Base-by-base conservation (phyloP, 2,113 vertebrate genomes). In the Antidorcas marsupialis region DNA sequence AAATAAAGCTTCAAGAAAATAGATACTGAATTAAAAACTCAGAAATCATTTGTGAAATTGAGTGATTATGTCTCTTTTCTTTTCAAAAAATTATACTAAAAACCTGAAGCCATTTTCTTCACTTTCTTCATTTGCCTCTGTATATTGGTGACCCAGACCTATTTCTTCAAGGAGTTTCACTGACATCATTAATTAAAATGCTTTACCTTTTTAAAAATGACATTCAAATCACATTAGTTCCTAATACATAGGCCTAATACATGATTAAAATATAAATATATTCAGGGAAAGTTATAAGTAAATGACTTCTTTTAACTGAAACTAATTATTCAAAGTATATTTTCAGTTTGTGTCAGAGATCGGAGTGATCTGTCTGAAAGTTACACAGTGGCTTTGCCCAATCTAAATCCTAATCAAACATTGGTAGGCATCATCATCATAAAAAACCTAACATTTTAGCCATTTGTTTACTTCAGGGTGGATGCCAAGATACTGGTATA, bases 21-120 rank as follows among this genome's bases (percentile, higher is more conserved):
- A 88, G 28, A 96, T 62, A 78, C 36, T 57, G 21, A 96, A 85
- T 81, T 81, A 91, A 88, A 91, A 93, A 67, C 10, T 2, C 30
- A 93, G 27, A 88, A 94, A 91, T 74, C 9, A 89, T 52, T 81
- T 97, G 43, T 84, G 60, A 96, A 98, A 94, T 62, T 89, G 50
- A n/a, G n/a, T 57, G 55, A 95, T 67, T 50, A 74, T 52, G 71
- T 27, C 16, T 79, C 47, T 21, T 71, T 53, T 33, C 76, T 53
- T 62, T 90, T 90, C 53, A 43, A 81, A 86, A 57, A 64, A 19
- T 19, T 59, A 87, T 23, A 50, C n/a, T 87, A 33, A 82, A 97
- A 86, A 82, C 76, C 12, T 50, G 21, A 86, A 33, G 33, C 4
- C 8, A n/a, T 92, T 67, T 78, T 60, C 23, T 59, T 74, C 13